Evolutionary conservation across 1,140 invertebrate species (phyloP), one percentile per base, ranked within the genome.

Genomic region (Sycophaga agraensis): DNA sequence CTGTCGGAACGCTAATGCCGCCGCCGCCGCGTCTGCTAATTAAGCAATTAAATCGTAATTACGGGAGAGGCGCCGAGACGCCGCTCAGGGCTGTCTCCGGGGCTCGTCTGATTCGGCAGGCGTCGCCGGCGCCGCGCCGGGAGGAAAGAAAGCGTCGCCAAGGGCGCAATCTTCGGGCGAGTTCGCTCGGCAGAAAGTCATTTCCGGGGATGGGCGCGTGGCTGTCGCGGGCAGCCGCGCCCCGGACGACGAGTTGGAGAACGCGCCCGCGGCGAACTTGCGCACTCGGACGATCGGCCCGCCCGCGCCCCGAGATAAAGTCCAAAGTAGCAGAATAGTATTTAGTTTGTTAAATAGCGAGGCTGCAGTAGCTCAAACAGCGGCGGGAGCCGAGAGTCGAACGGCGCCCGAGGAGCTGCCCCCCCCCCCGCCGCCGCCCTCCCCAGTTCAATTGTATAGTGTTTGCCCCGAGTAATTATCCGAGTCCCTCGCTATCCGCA

Each of bases 391-490:
- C 63, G 24, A 28, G 49, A 56, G 46, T 43, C 9, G 17, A 59
- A n/a, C n/a, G n/a, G 7, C 24, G 31, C 19, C 14, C 24, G 31
- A 54, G 40, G 39, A 59, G 9, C n/a, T n/a, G n/a, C n/a, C n/a
- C n/a, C n/a, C n/a, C n/a, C n/a, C n/a, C n/a, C n/a, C n/a, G n/a
- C n/a, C n/a, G n/a, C n/a, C n/a, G n/a, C n/a, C n/a, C n/a, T n/a
- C n/a, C n/a, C 53, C 63, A 68, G 64, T 70, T 75, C 67, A 73
- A 73, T 75, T 71, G 68, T 70, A 71, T 68, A 67, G 71, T 72
- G 71, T 76, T 78, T 76, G 72, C 71, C 66, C 70, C 53, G 53
- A 65, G 69, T 73, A 76, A 78, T 78, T 76, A 76, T 74, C 65
- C 67, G 65, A 61, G 64, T 61, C 45, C 65, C 64, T 66, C 63